phyloP scores from a whole-genome alignment of 2,888 invertebrate genomes.

The Latrodectus hesperus region DNA sequence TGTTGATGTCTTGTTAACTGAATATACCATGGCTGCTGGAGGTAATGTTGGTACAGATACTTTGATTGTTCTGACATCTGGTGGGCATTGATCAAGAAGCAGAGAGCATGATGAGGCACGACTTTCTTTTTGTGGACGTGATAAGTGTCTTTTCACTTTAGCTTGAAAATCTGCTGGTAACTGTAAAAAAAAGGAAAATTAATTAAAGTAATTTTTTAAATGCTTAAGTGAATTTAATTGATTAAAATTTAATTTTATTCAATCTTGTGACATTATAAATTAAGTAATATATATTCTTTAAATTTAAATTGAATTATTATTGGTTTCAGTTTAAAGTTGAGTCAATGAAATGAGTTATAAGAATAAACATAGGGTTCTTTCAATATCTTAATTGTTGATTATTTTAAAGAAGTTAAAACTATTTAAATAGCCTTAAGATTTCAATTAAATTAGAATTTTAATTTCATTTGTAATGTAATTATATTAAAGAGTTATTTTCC shows the following conservation, averaged over 20 bases:
- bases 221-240: not conserved
- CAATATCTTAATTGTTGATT: too few species aligned
- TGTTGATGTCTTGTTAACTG: conserved; percentile 69
- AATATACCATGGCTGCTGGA: conserved; percentile 86
- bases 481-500: too few species aligned
- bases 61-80: conserved; percentile 81
- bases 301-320: too few species aligned
- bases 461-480: too few species aligned
- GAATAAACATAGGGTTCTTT: too few species aligned
- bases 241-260: not conserved
- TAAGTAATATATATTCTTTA: too few species aligned
- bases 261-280: too few species aligned
- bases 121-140: conserved; percentile 69
- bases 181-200: conserved; percentile 77
- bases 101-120: conserved; percentile 45
- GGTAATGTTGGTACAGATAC: conserved; percentile 87
- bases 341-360: too few species aligned
- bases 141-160: conserved; percentile 80
- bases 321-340: too few species aligned
- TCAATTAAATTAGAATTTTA: too few species aligned
- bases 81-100: conserved; percentile 70
- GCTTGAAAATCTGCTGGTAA: conserved; percentile 93
- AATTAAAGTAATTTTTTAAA: not conserved
- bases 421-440: too few species aligned
- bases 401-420: too few species aligned